phyloP scores from a whole-genome alignment of 2,888 invertebrate genomes.

The Melanargia galathea region DNA sequence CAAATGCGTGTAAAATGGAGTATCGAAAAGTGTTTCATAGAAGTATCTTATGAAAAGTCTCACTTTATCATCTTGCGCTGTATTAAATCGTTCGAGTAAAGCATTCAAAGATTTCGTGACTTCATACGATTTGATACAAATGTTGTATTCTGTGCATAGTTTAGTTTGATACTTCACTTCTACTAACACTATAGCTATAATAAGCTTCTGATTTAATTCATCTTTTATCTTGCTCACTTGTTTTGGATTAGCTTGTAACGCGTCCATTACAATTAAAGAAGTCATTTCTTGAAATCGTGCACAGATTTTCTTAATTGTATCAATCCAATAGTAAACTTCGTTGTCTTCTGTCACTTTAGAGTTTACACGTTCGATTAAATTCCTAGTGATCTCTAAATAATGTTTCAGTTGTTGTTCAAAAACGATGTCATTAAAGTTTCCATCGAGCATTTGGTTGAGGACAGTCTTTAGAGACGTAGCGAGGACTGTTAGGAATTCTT shows the following conservation, averaged over 20 bases:
- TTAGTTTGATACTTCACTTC: slow-evolving; percentile 56
- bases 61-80: slow-evolving; percentile 47
- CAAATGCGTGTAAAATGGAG: slow-evolving; percentile 52
- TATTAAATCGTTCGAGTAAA: slow-evolving; percentile 49
- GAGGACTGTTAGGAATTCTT: slow-evolving; percentile 56
- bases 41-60: slow-evolving; percentile 50
- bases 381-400: slow-evolving; percentile 48
- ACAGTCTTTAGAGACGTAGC: slow-evolving; percentile 53
- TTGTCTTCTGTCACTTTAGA: slow-evolving; percentile 46
- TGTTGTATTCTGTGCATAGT: slow-evolving; percentile 53
- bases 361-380: slow-evolving; percentile 49
- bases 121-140: slow-evolving; percentile 54
- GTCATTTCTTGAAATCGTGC: slow-evolving; percentile 56
- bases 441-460: slow-evolving; percentile 40
- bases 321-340: slow-evolving; percentile 52
- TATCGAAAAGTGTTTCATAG: slow-evolving; percentile 46
- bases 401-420: slow-evolving; percentile 44
- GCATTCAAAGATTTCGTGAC: slow-evolving; percentile 53
- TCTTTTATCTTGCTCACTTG: slow-evolving; percentile 42
- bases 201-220: slow-evolving; percentile 39
- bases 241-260: slow-evolving; percentile 44
- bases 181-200: slow-evolving; percentile 51
- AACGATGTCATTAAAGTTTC: slow-evolving; percentile 31
- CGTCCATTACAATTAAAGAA: slow-evolving; percentile 45
- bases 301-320: slow-evolving; percentile 59